Conservation (phyloP, 53 echinoderm and acorn worm genomes). For the Mesocentrotus franciscanus region DNA sequence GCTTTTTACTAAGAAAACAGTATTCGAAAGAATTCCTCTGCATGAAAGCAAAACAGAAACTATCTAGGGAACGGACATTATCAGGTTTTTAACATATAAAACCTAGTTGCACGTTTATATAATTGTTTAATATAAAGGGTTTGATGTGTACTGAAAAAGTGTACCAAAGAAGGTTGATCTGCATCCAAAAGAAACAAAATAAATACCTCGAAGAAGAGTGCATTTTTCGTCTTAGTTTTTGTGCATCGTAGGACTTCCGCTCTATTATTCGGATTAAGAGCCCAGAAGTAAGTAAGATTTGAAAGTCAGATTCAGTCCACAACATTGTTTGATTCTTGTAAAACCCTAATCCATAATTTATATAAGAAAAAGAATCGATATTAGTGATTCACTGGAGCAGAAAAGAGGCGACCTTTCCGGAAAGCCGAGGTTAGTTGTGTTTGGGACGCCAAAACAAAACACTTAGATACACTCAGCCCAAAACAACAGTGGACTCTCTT, state of each 20-base stretch:
- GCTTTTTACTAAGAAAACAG: too few species aligned
- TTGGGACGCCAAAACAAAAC: neutral
- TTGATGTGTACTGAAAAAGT: too few species aligned
- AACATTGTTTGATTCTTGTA: neutral
- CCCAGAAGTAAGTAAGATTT: neutral
- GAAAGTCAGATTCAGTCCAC: neutral
- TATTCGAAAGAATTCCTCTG: too few species aligned
- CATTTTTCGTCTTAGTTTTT: neutral
- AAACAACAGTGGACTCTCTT: too few species aligned
- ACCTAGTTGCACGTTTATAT: too few species aligned
- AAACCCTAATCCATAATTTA: neutral
- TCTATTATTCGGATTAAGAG: neutral
- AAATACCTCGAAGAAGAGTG: too few species aligned
- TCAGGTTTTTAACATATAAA: too few species aligned
- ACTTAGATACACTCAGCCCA: neutral
- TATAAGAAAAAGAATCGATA: neutral
- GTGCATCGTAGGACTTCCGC: neutral
- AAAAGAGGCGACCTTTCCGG: neutral
- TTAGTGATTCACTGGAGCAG: neutral
- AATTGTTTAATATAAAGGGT: too few species aligned
- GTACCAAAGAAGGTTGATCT: too few species aligned
- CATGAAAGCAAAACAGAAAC: too few species aligned
- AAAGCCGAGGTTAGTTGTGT: neutral
- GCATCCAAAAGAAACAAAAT: too few species aligned
- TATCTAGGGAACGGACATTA: too few species aligned